A percentile compares a stretch with the other conserved stretches of the same genome.
phyloP scores from a whole-genome alignment of 2,113 vertebrate species.

The Macquaria ambigua region DNA sequence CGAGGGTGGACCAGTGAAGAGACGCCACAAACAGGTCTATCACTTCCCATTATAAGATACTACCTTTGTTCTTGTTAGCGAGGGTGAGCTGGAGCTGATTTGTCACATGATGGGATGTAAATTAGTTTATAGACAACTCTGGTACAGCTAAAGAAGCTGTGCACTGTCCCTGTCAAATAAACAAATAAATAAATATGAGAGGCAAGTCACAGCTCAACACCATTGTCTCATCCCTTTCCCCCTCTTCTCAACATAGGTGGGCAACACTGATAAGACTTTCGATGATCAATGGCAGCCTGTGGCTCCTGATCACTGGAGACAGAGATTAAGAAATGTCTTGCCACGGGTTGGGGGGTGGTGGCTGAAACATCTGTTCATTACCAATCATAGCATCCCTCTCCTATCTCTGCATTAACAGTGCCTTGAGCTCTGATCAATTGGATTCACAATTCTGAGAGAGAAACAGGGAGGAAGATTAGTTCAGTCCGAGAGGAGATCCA shows the following conservation, averaged over 20 bases:
- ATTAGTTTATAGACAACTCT: too few species aligned
- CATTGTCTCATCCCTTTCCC: conserved; percentile 20
- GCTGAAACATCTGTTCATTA: conserved; percentile 58
- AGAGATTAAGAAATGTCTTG: conserved; percentile 58
- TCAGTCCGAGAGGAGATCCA: conserved; percentile 11
- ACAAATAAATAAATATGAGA: neutral
- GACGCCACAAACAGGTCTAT: conserved; percentile 23
- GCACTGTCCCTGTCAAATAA: too few species aligned
- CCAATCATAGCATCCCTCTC: conserved; percentile 32
- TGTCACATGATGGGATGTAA: conserved; percentile 2
- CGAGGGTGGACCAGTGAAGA: conserved; percentile 5
- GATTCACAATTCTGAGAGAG: conserved; percentile 10
- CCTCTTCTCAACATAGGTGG: too few species aligned
- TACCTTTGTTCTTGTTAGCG: conserved; percentile 34
- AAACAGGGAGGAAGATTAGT: neutral
- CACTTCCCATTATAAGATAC: conserved; percentile 19
- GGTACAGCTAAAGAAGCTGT: too few species aligned
- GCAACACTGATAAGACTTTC: conserved; percentile 26
- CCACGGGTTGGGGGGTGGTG: conserved; percentile 23
- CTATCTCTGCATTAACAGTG: neutral
- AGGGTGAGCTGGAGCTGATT: neutral
- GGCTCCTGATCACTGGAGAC: conserved; percentile 56
- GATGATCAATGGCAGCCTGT: conserved; percentile 60
- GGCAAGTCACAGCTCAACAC: neutral
- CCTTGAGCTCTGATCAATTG: conserved; percentile 1